phyloP scores from a whole-genome alignment of 1,140 invertebrate genomes.

The Augochlora pura region DNA sequence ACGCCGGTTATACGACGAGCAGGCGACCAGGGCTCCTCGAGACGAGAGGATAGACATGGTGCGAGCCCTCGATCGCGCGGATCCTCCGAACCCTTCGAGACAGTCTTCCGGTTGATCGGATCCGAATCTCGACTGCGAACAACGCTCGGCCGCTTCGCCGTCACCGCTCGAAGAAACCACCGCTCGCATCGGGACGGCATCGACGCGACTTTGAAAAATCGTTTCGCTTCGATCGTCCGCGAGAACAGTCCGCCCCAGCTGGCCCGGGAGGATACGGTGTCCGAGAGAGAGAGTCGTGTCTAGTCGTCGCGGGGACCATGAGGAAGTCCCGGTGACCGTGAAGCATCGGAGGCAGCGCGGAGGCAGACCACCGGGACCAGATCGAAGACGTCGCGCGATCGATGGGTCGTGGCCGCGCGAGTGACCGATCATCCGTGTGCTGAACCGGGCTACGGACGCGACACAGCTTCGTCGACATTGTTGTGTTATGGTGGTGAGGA shows the following conservation, averaged over 20 bases:
- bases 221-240: too few relatives aligned
- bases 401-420: conserved; percentile 3
- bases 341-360: neutral
- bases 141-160: too few relatives aligned
- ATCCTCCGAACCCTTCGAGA: conserved; percentile 35
- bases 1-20: conserved; percentile 65
- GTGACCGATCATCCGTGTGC: conserved; percentile 12
- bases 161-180: too few relatives aligned
- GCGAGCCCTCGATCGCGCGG: conserved; percentile 49
- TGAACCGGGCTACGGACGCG: neutral
- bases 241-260: too few relatives aligned
- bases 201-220: too few relatives aligned
- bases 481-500: conserved; percentile 62
- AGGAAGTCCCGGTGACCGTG: conserved; percentile 6
- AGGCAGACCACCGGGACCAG: too few relatives aligned
- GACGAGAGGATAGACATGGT: conserved; percentile 72
- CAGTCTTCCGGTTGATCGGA: neutral
- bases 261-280: neutral
- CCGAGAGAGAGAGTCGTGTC: too few relatives aligned
- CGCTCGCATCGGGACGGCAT: too few relatives aligned
- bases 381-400: too few relatives aligned
- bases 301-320: neutral
- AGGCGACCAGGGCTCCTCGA: conserved; percentile 69
- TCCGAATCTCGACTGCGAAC: neutral
- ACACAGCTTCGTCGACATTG: conserved; percentile 15